Base-by-base conservation (phyloP, 1,140 invertebrate genomes). In the Papilio polyxenes region DNA sequence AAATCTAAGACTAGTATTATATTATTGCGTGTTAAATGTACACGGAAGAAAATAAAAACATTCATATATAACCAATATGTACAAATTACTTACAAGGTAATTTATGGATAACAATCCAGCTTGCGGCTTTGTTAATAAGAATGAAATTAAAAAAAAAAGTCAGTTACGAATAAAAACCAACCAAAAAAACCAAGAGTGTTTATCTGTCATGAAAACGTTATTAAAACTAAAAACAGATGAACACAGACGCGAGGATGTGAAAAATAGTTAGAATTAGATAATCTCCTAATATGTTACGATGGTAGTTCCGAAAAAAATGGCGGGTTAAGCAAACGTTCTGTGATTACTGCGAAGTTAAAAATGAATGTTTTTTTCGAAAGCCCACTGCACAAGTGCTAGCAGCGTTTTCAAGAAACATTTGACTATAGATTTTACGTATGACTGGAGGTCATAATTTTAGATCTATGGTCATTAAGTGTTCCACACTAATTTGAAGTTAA, bases 41-140 rank as follows among this genome's bases (percentile, higher is more conserved):
- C 62, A 65, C 62, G 20, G 20, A 65, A 65, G 62, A 65, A 65
- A 8, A 65, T 13, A 65, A 65, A 65, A 69, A 69, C 65, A 69
- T 69, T 69, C 5, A 69, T 10, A 62, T 31, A 62, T 62, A 17
- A 53, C 20, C 56, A 65, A 65, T 65, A 65, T 65, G 31, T 31
- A 65, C 62, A 65, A 65, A 65, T 65, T 65, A 65, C 62, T 65
- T 65, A 65, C 62, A 31, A 65, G 62, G 11, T 10, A 65, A 31
- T 65, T 31, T 65, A 65, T 4, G 8, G 62, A 65, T 65, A 65
- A 20, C 31, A 65, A 65, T 65, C 62, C 62, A 5, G 62, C 62
- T 20, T 65, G 8, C 62, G 62, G 62, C 62, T 65, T 65, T 65
- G 62, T 65, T 31, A 65, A 65, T 65, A 65, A 65, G 62, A 31